A percentile compares a stretch with the other conserved stretches of the same genome.
phyloP scores from a whole-genome alignment of 2,888 invertebrate genomes.

The Heliconius cydno region DNA sequence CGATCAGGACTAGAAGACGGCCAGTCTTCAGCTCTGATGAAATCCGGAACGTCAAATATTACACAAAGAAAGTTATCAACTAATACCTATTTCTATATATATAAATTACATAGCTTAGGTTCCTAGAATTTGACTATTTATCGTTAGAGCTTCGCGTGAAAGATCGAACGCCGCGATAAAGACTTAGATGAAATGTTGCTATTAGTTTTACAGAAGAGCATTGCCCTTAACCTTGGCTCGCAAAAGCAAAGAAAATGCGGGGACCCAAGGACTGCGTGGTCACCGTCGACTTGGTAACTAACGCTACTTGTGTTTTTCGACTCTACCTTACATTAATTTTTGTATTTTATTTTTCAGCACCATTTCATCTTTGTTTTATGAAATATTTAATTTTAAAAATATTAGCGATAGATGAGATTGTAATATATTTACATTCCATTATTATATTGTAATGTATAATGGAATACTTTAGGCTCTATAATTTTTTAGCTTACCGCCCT shows the following conservation, averaged over 20 bases:
- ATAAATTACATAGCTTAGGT: neutral
- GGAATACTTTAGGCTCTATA: no score
- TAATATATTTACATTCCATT: no score
- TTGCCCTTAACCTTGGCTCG: constrained; percentile 66
- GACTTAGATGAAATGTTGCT: constrained; percentile 32
- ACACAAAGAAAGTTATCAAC: neutral
- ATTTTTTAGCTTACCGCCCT: no score
- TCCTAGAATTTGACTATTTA: neutral
- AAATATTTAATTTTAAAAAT: no score
- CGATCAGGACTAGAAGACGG: no score
- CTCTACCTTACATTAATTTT: neutral
- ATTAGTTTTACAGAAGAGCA: constrained; percentile 51
- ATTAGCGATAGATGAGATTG: no score
- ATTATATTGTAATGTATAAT: no score
- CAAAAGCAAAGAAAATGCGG: constrained; percentile 34
- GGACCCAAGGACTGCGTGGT: constrained; percentile 38
- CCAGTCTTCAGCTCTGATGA: no score
- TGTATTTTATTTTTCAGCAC: no score
- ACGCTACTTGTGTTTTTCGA: constrained; percentile 57
- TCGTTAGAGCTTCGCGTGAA: constrained; percentile 33
- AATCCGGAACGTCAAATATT: neutral
- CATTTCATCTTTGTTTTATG: no score
- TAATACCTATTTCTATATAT: neutral
- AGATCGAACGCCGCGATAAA: constrained; percentile 34
- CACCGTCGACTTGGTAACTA: constrained; percentile 57